Conservation (phyloP, 2,797 vertebrate species). For the Darevskia nairensis region DNA sequence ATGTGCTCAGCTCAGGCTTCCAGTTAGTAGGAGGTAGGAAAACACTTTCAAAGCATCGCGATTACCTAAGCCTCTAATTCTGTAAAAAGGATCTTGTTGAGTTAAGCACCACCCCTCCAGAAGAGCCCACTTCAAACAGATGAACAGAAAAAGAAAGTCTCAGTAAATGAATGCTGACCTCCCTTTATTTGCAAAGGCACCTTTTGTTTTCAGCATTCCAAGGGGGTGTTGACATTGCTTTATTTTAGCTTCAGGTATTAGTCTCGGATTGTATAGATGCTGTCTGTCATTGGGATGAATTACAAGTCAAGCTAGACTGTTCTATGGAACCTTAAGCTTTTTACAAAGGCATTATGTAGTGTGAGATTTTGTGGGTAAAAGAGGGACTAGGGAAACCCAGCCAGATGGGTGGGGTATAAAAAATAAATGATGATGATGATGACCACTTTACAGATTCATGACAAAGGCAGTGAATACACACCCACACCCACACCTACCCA, state of each 20-base stretch:
- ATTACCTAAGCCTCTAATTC: background rate
- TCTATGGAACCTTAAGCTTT: background rate
- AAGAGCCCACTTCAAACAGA: background rate
- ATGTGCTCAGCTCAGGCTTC: conserved; percentile 94
- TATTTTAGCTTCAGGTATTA: conserved; percentile 14
- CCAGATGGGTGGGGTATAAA: no score
- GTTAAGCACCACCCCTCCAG: background rate
- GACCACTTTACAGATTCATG: background rate
- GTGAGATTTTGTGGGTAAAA: background rate
- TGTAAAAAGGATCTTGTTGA: background rate
- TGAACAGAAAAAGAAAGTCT: conserved; percentile 18
- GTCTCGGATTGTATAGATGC: background rate
- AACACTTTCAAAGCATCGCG: conserved; percentile 20
- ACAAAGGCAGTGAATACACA: background rate
- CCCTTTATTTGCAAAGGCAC: conserved; percentile 23
- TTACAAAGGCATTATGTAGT: background rate
- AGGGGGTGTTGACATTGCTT: conserved; percentile 2
- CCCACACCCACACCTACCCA: no score
- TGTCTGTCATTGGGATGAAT: background rate
- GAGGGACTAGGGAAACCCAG: no score
- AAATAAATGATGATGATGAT: no score
- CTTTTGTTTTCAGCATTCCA: conserved; percentile 50
- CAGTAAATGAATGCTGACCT: conserved; percentile 24
- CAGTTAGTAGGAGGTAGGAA: conserved; percentile 94
- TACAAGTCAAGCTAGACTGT: conserved; percentile 1